Evolutionary conservation across 2,888 invertebrate genomes (phyloP).

Genomic region (Lepidochrysops patricia): DNA sequence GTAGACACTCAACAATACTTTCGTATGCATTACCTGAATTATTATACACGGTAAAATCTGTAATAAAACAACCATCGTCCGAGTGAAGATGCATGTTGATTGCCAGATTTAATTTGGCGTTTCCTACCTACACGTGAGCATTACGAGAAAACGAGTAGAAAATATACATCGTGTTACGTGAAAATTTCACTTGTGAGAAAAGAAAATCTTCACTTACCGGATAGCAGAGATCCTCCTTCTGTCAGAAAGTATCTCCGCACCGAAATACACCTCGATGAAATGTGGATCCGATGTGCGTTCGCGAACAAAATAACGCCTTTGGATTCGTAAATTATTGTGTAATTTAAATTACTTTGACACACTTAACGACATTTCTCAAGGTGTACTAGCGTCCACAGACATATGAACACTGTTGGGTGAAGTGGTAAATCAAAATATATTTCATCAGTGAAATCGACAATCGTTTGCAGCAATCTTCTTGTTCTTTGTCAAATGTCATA

Average conservation of each 20-base stretch:
- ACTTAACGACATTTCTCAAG: slow-evolving; percentile 52
- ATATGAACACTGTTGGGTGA: slow-evolving; percentile 28
- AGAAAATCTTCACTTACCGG: slow-evolving; percentile 28
- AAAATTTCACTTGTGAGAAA: slow-evolving; percentile 32
- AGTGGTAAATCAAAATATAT: slow-evolving; percentile 9
- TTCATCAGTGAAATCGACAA: not conserved
- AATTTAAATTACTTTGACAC: slow-evolving; percentile 41
- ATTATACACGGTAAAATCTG: not conserved
- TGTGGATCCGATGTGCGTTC: slow-evolving; percentile 26
- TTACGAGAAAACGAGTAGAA: slow-evolving; percentile 11
- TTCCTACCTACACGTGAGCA: not conserved
- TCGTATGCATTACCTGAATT: not conserved
- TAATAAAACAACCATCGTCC: not conserved
- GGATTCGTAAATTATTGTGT: slow-evolving; percentile 36
- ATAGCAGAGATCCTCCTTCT: slow-evolving; percentile 1
- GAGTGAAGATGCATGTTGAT: not conserved
- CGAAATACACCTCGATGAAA: slow-evolving; percentile 16
- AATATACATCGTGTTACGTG: slow-evolving; percentile 24
- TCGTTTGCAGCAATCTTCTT: not conserved
- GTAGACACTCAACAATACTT: not conserved
- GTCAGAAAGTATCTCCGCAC: slow-evolving; percentile 1
- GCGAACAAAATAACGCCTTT: slow-evolving; percentile 30
- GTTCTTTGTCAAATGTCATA: not conserved
- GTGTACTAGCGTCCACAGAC: slow-evolving; percentile 25
- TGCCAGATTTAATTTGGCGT: not conserved